A percentile compares a stretch with the other conserved stretches of the same genome.
Evolutionary conservation across 2,797 vertebrate species (phyloP).

Genomic region (Notamacropus eugenii): DNA sequence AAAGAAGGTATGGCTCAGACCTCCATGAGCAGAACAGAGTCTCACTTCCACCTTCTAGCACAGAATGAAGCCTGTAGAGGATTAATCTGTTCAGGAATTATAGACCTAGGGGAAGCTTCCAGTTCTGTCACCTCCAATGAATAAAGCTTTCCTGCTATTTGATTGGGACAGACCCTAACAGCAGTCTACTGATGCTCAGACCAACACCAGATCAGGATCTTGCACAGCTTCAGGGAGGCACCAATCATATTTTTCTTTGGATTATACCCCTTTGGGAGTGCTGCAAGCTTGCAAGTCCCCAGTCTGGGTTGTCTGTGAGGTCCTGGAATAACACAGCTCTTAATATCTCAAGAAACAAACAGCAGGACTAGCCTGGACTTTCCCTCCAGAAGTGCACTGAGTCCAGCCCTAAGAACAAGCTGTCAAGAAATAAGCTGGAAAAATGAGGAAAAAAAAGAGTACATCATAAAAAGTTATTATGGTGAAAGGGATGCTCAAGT

Average conservation of each 20-base stretch:
- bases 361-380: not conserved
- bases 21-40: no score
- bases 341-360: not conserved
- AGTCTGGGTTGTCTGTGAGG: not conserved
- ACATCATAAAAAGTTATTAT: not conserved
- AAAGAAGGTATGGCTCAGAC: not conserved
- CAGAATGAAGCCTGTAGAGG: not conserved
- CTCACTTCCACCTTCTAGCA: not conserved
- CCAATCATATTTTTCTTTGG: no score
- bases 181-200: not conserved
- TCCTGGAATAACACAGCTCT: not conserved
- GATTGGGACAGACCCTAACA: not conserved
- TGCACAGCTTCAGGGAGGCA: no score
- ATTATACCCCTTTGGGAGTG: no score
- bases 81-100: not conserved
- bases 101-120: not conserved
- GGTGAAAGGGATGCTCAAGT: not conserved
- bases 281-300: not conserved
- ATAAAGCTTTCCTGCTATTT: no score
- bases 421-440: not conserved
- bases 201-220: no score
- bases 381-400: not conserved
- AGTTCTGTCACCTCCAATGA: not conserved
- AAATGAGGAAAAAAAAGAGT: not conserved
- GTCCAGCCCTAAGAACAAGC: not conserved